phyloP scores from a whole-genome alignment of 2,797 vertebrate genomes.

The Stomatorhinus walkeri region DNA sequence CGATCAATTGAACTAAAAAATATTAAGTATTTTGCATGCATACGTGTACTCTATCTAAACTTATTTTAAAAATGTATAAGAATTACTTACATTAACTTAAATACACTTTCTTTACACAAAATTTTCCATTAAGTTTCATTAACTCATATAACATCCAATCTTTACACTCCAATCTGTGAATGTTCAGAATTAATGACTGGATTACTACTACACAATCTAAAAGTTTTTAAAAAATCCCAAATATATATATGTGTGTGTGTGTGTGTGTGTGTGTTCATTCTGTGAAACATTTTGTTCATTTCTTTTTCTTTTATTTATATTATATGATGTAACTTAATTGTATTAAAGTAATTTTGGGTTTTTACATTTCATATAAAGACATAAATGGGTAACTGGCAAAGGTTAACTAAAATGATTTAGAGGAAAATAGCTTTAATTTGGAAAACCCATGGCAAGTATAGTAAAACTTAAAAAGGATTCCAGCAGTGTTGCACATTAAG shows the following conservation, averaged over 20 bases:
- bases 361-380: not conserved
- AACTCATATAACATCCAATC: not conserved
- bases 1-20: not conserved
- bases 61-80: not conserved
- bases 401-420: not conserved
- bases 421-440: constrained; percentile 15
- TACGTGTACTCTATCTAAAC: not conserved
- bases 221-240: not conserved
- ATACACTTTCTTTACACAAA: not conserved
- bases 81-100: not conserved
- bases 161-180: not conserved
- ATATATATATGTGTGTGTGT: too few species aligned
- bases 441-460: constrained; percentile 36
- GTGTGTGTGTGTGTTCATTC: too few species aligned
- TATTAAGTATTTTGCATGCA: not conserved
- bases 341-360: not conserved
- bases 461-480: constrained; percentile 6
- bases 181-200: not conserved
- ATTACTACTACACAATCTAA: not conserved
- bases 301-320: not conserved
- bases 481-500: not conserved
- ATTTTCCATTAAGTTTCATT: not conserved
- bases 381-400: constrained; percentile 7
- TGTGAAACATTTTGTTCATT: not conserved
- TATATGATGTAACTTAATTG: too few species aligned